phyloP scores from a whole-genome alignment of 2,113 vertebrate genomes.

The Oncorhynchus kisutch region DNA sequence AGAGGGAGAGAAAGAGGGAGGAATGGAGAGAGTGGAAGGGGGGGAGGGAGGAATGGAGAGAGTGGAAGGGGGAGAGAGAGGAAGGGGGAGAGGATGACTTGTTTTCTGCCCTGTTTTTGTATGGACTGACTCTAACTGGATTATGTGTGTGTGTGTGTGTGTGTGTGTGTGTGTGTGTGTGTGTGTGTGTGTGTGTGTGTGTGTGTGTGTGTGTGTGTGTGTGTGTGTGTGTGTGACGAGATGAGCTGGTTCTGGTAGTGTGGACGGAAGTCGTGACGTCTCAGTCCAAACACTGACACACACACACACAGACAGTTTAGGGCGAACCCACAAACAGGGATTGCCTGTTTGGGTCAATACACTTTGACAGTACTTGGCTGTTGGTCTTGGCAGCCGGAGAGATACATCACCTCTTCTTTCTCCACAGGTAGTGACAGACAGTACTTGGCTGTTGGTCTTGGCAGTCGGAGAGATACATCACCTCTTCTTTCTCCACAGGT shows the following conservation, averaged over 20 bases:
- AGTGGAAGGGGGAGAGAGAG: background rate
- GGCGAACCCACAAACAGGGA: slow-evolving; percentile 24
- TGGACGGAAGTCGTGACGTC: background rate
- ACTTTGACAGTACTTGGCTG: slow-evolving; percentile 6
- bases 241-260: slow-evolving; percentile 20
- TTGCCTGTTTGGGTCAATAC: slow-evolving; percentile 11
- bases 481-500: too few relatives aligned
- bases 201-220: too few relatives aligned
- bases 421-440: too few relatives aligned
- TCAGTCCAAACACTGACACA: background rate
- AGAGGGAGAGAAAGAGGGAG: background rate
- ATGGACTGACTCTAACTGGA: slow-evolving; percentile 40
- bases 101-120: slow-evolving; percentile 33
- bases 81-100: slow-evolving; percentile 36
- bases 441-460: too few relatives aligned
- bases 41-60: slow-evolving; percentile 10
- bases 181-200: too few relatives aligned
- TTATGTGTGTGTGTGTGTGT: slow-evolving; percentile 23
- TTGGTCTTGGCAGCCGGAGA: too few relatives aligned
- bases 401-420: too few relatives aligned
- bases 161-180: too few relatives aligned
- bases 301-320: slow-evolving; percentile 14
- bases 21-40: background rate
- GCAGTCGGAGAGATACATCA: too few relatives aligned
- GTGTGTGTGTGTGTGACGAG: background rate